Percentiles rank a stretch among this genome's conserved stretches.
These are phyloP conservation scores for Ormyrus rosae DNA, from an alignment of 2,888 invertebrate genomes.

Conservation along the genomic window DNA sequence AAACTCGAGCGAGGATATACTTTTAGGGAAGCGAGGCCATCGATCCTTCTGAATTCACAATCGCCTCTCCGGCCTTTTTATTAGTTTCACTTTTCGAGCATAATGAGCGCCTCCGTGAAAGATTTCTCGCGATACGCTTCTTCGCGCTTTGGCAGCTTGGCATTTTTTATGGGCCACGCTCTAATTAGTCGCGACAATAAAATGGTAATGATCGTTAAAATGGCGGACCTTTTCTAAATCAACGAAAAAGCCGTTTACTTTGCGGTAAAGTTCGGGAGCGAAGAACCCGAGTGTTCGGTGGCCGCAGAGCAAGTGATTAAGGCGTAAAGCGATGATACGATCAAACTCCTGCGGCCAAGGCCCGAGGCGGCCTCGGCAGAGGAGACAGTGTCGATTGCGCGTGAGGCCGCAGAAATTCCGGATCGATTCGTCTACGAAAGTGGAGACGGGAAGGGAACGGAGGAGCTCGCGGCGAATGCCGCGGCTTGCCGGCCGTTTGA, in stretches of 20 bases:
- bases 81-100: constrained; percentile 26
- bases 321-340: constrained; percentile 33
- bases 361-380: constrained; percentile 42
- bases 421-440: constrained; percentile 69
- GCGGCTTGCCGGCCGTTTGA: constrained; percentile 70
- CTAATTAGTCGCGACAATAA: constrained; percentile 41
- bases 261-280: too few species aligned
- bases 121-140: constrained; percentile 38
- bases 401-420: constrained; percentile 69
- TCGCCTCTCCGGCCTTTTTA: constrained; percentile 4
- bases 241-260: too few species aligned
- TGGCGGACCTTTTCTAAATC: not conserved
- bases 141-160: constrained; percentile 26
- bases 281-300: too few species aligned
- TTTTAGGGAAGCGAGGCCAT: constrained; percentile 48
- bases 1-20: constrained; percentile 4
- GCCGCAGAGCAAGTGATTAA: constrained; percentile 31
- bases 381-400: constrained; percentile 59
- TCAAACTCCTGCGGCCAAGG: constrained; percentile 39
- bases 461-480: constrained; percentile 59
- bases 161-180: constrained; percentile 23
- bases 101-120: constrained; percentile 29
- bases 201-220: constrained; percentile 10
- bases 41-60: constrained; percentile 39
- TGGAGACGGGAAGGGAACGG: constrained; percentile 58